These are phyloP conservation scores for Isaurus tuberculatus DNA, from an alignment of 92 coral and sea anemone species.

Conservation along the genomic window DNA sequence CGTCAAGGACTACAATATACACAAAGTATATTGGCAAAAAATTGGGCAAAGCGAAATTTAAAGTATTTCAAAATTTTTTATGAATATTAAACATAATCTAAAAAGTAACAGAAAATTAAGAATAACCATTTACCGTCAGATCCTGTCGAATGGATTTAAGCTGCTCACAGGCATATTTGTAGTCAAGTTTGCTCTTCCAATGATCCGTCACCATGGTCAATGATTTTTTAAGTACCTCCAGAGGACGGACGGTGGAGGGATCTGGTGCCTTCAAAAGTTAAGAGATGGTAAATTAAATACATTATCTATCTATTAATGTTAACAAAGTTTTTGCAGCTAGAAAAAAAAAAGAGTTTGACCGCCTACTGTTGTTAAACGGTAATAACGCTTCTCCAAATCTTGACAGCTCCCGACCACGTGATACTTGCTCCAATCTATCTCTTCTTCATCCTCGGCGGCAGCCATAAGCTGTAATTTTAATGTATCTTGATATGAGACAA, in stretches of 20 bases:
- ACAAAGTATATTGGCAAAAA: no score
- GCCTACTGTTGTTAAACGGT: slow-evolving; percentile 89
- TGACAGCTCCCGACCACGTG: slow-evolving; percentile 97
- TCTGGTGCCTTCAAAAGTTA: slow-evolving; percentile 83
- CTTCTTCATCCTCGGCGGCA: slow-evolving; percentile 88
- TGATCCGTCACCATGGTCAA: slow-evolving; percentile 82
- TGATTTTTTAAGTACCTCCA: slow-evolving; percentile 80
- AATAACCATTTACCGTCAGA: slow-evolving; percentile 74
- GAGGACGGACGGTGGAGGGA: slow-evolving; percentile 94
- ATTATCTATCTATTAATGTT: neutral
- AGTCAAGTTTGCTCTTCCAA: slow-evolving; percentile 91
- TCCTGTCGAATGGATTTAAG: slow-evolving; percentile 97
- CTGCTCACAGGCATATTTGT: slow-evolving; percentile 91
- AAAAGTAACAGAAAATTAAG: neutral
- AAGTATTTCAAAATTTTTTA: no score
- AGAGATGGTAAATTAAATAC: neutral
- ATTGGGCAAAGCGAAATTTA: no score
- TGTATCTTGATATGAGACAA: neutral
- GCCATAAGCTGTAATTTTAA: slow-evolving; percentile 10
- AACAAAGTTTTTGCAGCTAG: no score
- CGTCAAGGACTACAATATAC: no score
- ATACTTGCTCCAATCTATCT: slow-evolving; percentile 95
- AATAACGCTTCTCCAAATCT: slow-evolving; percentile 84
- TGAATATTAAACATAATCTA: neutral
- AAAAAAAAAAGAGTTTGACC: neutral